These are phyloP conservation scores for Tethea ocularis DNA, from an alignment of 2,888 invertebrate species.

Conservation along the genomic window DNA sequence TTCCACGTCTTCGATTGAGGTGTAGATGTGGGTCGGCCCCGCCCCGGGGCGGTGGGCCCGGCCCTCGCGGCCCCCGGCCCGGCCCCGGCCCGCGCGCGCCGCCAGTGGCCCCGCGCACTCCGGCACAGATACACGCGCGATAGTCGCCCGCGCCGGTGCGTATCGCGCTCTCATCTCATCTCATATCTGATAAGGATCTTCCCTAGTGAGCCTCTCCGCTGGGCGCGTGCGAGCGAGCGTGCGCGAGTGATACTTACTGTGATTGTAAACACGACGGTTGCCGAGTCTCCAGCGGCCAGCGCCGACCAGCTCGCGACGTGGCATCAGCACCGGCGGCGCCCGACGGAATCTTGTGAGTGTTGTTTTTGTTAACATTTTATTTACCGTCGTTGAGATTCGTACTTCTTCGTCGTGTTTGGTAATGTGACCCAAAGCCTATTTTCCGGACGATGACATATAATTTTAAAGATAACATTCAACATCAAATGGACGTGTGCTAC, in stretches of 20 bases:
- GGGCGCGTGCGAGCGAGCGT: too few species aligned
- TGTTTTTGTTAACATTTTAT: not conserved
- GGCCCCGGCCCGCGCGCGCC: constrained; percentile 22
- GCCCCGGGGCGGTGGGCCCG: constrained; percentile 30
- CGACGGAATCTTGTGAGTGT: constrained; percentile 12
- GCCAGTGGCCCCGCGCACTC: constrained; percentile 59
- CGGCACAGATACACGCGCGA: constrained; percentile 47
- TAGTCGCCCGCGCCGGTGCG: constrained; percentile 6
- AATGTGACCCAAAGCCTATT: too few species aligned
- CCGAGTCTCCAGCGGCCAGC: not conserved
- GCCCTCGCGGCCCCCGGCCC: constrained; percentile 22
- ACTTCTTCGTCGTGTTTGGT: too few species aligned
- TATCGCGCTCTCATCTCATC: constrained; percentile 31
- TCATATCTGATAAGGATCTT: constrained; percentile 29
- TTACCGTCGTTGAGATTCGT: not conserved
- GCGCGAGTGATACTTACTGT: constrained; percentile 11
- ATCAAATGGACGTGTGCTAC: too few species aligned
- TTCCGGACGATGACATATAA: too few species aligned
- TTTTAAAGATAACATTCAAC: too few species aligned
- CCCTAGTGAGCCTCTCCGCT: constrained; percentile 6
- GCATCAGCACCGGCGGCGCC: constrained; percentile 10
- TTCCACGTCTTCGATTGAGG: constrained; percentile 31
- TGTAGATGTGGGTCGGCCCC: constrained; percentile 30
- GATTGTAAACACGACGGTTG: not conserved
- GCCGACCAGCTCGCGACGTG: not conserved